Evolutionary conservation across 2,113 vertebrate genomes (phyloP).

Genomic region (Passer domesticus): DNA sequence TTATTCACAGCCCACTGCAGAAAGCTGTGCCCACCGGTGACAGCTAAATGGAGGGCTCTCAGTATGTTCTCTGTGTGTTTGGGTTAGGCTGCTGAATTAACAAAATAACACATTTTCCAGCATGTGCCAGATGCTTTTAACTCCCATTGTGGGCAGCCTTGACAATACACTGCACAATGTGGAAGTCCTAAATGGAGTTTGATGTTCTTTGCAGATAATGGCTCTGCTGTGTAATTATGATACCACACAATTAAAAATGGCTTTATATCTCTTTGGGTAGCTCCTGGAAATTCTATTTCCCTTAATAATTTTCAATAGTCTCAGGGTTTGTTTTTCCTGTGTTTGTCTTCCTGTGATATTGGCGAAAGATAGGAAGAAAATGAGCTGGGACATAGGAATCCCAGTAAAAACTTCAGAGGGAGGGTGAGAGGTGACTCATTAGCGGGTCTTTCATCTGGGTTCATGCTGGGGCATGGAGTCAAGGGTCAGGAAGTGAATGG

Average conservation of each 20-base stretch:
- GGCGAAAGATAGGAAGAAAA: slow-evolving; percentile 30
- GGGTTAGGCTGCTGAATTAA: neutral
- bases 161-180: fast-evolving
- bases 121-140: neutral
- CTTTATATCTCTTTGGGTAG: neutral
- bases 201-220: slow-evolving; percentile 19
- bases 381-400: neutral
- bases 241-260: neutral
- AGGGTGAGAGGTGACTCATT: slow-evolving; percentile 25
- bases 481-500: slow-evolving; percentile 15
- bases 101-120: neutral
- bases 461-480: neutral
- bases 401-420: neutral
- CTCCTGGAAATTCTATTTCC: slow-evolving; percentile 6
- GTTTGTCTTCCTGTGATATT: slow-evolving; percentile 2
- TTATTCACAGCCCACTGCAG: neutral
- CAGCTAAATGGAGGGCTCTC: neutral
- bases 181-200: neutral
- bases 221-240: neutral
- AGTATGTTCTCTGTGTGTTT: neutral
- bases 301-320: slow-evolving; percentile 8
- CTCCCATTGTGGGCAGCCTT: neutral
- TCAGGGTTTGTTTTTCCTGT: slow-evolving; percentile 32
- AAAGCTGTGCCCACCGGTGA: neutral
- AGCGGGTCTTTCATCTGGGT: slow-evolving; percentile 1